These are phyloP conservation scores for Papilio machaon DNA, from an alignment of 1,140 invertebrate genomes.

Conservation along the genomic window DNA sequence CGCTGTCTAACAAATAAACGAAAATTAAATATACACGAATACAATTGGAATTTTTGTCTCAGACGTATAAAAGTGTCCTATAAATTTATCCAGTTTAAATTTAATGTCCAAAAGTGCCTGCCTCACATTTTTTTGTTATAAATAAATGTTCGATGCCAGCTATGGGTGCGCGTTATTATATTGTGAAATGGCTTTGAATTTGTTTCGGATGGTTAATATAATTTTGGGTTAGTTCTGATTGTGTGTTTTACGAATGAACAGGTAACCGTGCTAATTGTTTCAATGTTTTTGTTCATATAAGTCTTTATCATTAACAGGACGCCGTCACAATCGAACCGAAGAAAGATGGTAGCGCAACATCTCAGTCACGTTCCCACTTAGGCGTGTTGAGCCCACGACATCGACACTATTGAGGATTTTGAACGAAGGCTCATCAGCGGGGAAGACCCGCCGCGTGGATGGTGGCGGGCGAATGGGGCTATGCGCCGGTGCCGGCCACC, in stretches of 20 bases:
- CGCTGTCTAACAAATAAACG: constrained; percentile 78
- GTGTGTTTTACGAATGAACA: constrained; percentile 47
- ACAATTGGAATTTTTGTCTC: constrained; percentile 82
- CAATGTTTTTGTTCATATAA: constrained; percentile 40
- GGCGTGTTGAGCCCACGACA: constrained; percentile 26
- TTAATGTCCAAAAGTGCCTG: constrained; percentile 81
- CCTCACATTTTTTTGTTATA: constrained; percentile 76
- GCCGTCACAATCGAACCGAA: not conserved
- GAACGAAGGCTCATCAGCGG: constrained; percentile 55
- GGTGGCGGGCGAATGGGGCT: constrained; percentile 79
- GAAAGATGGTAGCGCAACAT: constrained; percentile 5
- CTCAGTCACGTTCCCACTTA: not conserved
- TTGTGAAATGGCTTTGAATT: constrained; percentile 78
- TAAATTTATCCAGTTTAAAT: constrained; percentile 81
- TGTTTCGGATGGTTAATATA: constrained; percentile 66
- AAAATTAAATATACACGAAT: constrained; percentile 81
- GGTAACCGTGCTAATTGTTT: constrained; percentile 29
- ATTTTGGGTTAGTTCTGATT: constrained; percentile 51
- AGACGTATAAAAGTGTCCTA: constrained; percentile 81
- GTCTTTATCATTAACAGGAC: constrained; percentile 41
- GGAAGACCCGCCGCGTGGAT: constrained; percentile 75
- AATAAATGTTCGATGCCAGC: constrained; percentile 76
- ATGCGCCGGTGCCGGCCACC: constrained; percentile 74
- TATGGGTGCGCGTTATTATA: constrained; percentile 78
- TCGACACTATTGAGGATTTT: constrained; percentile 27